Percentiles rank a stretch among this genome's conserved stretches.
Conservation (phyloP, 2,888 invertebrate species). For the Schizotus pectinicornis region DNA sequence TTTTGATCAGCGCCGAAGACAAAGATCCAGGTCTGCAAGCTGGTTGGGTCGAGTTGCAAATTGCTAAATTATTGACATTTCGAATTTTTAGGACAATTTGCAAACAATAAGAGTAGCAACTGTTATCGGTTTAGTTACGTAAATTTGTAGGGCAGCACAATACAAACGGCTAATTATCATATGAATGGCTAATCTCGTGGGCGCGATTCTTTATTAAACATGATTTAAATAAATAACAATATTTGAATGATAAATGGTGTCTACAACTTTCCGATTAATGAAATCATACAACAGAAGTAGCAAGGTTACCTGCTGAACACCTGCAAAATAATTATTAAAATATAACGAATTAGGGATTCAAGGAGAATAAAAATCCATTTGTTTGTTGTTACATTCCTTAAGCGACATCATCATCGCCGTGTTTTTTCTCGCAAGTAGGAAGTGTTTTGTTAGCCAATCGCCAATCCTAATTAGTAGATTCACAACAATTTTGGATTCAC, state of each 20-base stretch:
- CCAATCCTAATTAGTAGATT: neutral
- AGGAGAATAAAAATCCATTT: constrained; percentile 10
- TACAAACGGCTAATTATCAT: constrained; percentile 24
- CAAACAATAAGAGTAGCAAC: constrained; percentile 15
- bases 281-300: constrained; percentile 23
- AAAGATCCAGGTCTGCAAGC: neutral
- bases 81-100: constrained; percentile 10
- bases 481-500: neutral
- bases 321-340: constrained; percentile 33
- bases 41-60: neutral
- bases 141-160: constrained; percentile 19
- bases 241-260: constrained; percentile 17
- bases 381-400: constrained; percentile 2
- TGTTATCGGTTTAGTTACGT: constrained; percentile 24
- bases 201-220: constrained; percentile 20
- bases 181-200: constrained; percentile 24
- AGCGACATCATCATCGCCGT: neutral
- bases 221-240: constrained; percentile 25
- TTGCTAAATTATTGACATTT: neutral
- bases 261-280: constrained; percentile 21
- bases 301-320: constrained; percentile 30
- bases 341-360: constrained; percentile 30
- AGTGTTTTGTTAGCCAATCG: constrained; percentile 1
- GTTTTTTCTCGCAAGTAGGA: neutral
- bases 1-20: no score